These are phyloP conservation scores for Corella eumyota DNA, from an alignment of 23 tunicate species.

Conservation along the genomic window DNA sequence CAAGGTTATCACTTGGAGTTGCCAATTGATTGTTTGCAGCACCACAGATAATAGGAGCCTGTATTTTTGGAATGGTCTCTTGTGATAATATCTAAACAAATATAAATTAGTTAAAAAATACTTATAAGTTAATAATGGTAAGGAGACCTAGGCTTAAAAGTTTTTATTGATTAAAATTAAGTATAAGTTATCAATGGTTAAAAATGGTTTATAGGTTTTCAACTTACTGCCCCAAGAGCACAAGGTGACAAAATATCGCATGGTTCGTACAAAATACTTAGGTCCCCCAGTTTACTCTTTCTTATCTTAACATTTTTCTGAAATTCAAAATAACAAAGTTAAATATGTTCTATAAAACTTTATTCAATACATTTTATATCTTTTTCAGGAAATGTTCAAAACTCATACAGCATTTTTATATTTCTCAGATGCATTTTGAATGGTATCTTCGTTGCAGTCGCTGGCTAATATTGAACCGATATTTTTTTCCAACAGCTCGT, in stretches of 20 bases:
- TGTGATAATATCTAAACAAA: background rate
- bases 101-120: too few species aligned
- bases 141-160: too few species aligned
- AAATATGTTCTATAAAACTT: too few species aligned
- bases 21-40: conserved; percentile 7
- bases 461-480: conserved; percentile 1
- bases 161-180: too few species aligned
- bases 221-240: conserved; percentile 10
- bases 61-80: background rate
- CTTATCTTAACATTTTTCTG: background rate
- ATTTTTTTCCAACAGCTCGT: background rate
- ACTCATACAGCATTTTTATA: background rate
- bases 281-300: background rate
- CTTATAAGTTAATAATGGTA: too few species aligned
- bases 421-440: background rate
- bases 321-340: too few species aligned
- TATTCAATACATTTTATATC: too few species aligned
- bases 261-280: conserved; percentile 3
- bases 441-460: conserved; percentile 4
- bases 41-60: conserved; percentile 3
- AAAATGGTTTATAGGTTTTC: too few species aligned
- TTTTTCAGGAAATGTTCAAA: too few species aligned
- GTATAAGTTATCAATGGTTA: too few species aligned
- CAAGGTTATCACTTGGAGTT: background rate
- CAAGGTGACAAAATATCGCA: conserved; percentile 7